These are phyloP conservation scores for Agonopterix alstromeriana DNA, from an alignment of 2,888 invertebrate species.

Conservation along the genomic window DNA sequence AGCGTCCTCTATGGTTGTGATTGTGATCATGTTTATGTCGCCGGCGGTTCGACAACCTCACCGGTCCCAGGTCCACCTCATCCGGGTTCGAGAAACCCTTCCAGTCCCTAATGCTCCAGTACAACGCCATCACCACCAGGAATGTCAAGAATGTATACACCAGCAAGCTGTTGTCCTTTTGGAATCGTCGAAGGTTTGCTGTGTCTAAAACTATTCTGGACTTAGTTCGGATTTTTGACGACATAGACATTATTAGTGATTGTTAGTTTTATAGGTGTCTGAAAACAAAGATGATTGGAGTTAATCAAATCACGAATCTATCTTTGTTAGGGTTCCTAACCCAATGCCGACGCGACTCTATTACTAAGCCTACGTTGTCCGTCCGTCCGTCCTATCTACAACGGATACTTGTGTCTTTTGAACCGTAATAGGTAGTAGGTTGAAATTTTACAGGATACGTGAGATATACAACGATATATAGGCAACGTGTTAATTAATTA, in stretches of 20 bases:
- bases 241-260: neutral
- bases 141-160: conserved; percentile 32
- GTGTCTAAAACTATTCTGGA: conserved; percentile 11
- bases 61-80: conserved; percentile 48
- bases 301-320: no score
- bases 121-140: conserved; percentile 30
- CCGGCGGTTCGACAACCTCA: conserved; percentile 25
- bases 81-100: conserved; percentile 44
- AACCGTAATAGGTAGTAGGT: no score
- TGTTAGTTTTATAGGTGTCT: no score
- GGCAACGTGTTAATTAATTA: no score
- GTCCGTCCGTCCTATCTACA: no score
- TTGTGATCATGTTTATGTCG: conserved; percentile 7
- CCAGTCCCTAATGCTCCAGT: conserved; percentile 40
- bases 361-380: no score
- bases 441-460: no score
- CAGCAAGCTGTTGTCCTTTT: conserved; percentile 18
- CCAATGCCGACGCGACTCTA: no score
- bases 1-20: neutral
- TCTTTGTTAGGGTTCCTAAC: no score
- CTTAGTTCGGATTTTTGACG: neutral
- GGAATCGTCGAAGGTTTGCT: conserved; percentile 6
- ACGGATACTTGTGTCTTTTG: no score
- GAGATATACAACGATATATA: no score
- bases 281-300: no score